Percentiles rank a stretch among this genome's conserved stretches.
These are phyloP conservation scores for Coregonus ussuriensis DNA, from an alignment of 2,797 vertebrate species.

Conservation along the genomic window DNA sequence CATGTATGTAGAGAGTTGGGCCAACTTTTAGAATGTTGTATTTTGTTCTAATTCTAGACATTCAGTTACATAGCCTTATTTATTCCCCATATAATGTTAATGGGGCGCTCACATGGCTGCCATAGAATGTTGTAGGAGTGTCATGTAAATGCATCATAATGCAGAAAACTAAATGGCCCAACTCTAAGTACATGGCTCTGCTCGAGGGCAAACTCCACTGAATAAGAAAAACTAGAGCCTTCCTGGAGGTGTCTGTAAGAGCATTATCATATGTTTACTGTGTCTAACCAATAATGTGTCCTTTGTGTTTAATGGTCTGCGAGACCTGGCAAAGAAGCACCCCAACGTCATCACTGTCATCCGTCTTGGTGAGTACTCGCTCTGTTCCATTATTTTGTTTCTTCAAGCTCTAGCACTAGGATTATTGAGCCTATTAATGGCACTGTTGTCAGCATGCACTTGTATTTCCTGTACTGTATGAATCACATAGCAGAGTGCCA, in stretches of 20 bases:
- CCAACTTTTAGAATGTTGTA: too few species aligned
- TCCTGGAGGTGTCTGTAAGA: background rate
- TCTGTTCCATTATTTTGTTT: background rate
- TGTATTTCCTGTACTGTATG: background rate
- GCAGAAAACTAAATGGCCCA: too few species aligned
- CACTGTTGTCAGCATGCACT: background rate
- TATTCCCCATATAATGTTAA: too few species aligned
- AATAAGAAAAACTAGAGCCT: background rate
- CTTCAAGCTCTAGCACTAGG: background rate
- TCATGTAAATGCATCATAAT: too few species aligned
- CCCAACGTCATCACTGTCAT: constrained; percentile 40
- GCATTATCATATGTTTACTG: background rate
- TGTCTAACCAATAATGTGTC: background rate
- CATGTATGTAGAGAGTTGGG: too few species aligned
- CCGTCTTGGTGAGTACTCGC: constrained; percentile 38
- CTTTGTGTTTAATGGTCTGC: constrained; percentile 40
- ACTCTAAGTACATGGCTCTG: too few species aligned
- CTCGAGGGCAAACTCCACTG: too few species aligned
- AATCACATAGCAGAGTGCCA: background rate
- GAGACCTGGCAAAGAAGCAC: constrained; percentile 47
- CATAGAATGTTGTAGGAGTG: too few species aligned
- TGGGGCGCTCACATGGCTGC: too few species aligned
- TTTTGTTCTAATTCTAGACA: too few species aligned
- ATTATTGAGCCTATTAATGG: background rate
- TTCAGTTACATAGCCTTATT: too few species aligned